Base-by-base conservation (phyloP, 2,797 vertebrate genomes). In the Neoniphon sammara region DNA sequence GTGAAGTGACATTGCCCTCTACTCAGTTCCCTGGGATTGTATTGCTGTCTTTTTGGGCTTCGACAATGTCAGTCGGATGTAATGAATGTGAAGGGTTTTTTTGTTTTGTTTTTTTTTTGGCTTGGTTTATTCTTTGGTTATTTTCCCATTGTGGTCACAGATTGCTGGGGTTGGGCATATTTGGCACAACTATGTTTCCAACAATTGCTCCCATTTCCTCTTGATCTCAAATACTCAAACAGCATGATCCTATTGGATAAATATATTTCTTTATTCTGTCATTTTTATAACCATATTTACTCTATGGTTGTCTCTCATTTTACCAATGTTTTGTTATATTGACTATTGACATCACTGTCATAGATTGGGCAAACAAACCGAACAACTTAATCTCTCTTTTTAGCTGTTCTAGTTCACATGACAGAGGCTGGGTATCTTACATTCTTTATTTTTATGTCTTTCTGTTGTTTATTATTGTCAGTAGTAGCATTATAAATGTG, bases 81-180 rank as follows among this genome's bases (percentile, higher is more conserved):
- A 83, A 85, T 78, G 80, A 85, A 85, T 75, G 75, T 77, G 69
- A 86, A 59, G 50, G 53, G 17, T 74, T 78, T 14, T 44, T n/a
- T 65, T 30, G 27, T 30, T 56, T 30, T n/a, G n/a, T n/a, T n/a
- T 31, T 34, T 34, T 78, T 74, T 78, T 79, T 70, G 72, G 11
- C 60, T 66, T 59, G 53, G 36, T 76, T 84, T 79, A 73, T 68
- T 90, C 80, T 84, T 85, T 84, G 70, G 87, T 89, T 89, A 68
- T 88, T 85, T 69, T 77, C 76, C 75, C 77, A 74, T 78, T 89
- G 88, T 83, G 88, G 90, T 90, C 61, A 80, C 60, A 80, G 78
- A 86, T 82, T 63, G 44, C 75, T 50, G 39, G 70, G 75, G 64
- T 81, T 60, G 72, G 70, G 86, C 73, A 85, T 82, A 67, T 66